Conservation (phyloP, 2,888 invertebrate genomes). For the Chaetoderma sp. region DNA sequence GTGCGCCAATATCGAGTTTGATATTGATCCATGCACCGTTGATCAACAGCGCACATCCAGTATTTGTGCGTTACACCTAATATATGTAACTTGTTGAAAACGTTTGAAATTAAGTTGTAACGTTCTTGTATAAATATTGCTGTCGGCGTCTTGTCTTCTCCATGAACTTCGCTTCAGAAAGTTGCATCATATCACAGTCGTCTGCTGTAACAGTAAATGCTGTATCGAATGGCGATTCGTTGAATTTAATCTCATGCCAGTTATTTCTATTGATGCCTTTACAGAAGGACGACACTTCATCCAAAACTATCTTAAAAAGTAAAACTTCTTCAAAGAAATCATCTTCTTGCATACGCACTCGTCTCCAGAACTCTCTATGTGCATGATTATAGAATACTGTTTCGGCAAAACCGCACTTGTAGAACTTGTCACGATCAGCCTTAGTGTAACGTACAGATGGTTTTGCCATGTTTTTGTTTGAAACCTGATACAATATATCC, state of each 20-base stretch:
- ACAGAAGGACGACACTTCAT: not conserved
- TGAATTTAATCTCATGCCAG: not conserved
- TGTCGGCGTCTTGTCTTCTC: too few species aligned
- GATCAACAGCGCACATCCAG: too few species aligned
- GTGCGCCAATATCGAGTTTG: too few species aligned
- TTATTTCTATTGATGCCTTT: not conserved
- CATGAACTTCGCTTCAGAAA: not conserved
- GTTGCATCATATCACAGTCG: not conserved
- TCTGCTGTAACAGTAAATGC: not conserved
- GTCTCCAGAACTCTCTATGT: not conserved
- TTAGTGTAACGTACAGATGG: not conserved
- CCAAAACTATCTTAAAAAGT: not conserved
- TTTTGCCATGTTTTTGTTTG: not conserved
- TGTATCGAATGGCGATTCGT: not conserved
- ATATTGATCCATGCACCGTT: too few species aligned
- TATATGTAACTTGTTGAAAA: too few species aligned
- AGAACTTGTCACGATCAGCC: not conserved
- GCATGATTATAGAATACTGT: not conserved
- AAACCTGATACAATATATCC: not conserved
- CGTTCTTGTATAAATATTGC: too few species aligned
- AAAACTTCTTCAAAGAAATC: constrained; percentile 1
- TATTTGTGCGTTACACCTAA: too few species aligned
- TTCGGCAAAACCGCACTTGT: not conserved
- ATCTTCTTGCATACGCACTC: not conserved
- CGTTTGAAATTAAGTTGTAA: too few species aligned